Evolutionary conservation across 2,888 invertebrate species (phyloP), one percentile per base, ranked within the genome.

Genomic region (Xanthia icteritia): DNA sequence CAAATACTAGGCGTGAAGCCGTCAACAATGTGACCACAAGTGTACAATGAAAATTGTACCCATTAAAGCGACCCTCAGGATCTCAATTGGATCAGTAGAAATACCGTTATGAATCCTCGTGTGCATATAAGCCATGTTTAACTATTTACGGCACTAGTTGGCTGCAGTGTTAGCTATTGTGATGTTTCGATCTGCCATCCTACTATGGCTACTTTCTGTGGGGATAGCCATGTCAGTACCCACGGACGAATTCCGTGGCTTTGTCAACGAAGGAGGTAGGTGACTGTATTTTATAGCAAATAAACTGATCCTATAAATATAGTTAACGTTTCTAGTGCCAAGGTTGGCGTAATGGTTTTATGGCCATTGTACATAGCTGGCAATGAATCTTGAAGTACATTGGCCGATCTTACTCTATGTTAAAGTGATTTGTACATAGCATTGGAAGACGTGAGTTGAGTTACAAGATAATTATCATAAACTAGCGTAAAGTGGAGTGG

Each of bases 11-110:
- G 80, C 73, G 68, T 69, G 54, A 73, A 82, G 63, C 70, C 68
- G 39, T 61, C 65, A 77, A 81, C 72, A 85, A 84, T 89, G 67
- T 92, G 90, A 80, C 54, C 78, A 75, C 82, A 92, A 93, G 80
- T 92, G 94, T 95, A 95, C 94, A 76, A 77, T 84, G 91, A 90
- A 92, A 91, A 93, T 94, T 92, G 92, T 92, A 89, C 90, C 92
- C 84, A 93, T 92, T 94, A 93, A 92, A 90, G 88, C 89, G 91
- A 92, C 92, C 88, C 93, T 91, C 92, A 93, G 92, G 92, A 92
- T 91, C 93, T 93, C 95, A 95, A 96, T 95, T 95, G 96, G 92
- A 87, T 89, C 90, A 91, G 90, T 92, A 94, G 94, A 93, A 95
- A 93, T 92, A 93, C 90, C 89, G 91, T 91, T 91, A 91, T 91